Base-by-base conservation (phyloP, 2,113 vertebrate species). In the Chaenocephalus aceratus region DNA sequence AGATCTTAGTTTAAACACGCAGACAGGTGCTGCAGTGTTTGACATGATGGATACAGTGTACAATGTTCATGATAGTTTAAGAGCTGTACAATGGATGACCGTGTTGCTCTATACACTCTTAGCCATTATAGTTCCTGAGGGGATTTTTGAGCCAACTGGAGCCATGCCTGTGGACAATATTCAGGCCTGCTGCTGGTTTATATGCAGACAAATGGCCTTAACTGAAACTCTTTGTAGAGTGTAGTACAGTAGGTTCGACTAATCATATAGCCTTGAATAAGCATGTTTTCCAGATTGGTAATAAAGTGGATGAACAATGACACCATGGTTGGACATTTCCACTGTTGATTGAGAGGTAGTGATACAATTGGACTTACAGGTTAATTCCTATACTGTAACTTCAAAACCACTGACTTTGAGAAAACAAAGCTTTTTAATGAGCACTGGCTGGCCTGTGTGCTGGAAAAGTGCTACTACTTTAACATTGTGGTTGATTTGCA, bases 401-500 rank as follows among this genome's bases (percentile, higher is more conserved):
- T 80, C 18, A n/a, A 67, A 83, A 79, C 68, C 79, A 77, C 77
- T 83, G 83, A 87, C 44, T 76, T 82, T 82, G 36, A 79, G 36
- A 67, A 75, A 73, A 64, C 34, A 71, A 81, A 82, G 44, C 18
- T 75, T 87, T 84, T 61, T 45, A 48, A 23, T 66, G 34, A 80
- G 83, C 87, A 88, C 88, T 82, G 75, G 87, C 86, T 88, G 88
- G 88, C 85, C 90, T 87, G 77, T 88, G 90, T 63, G 65, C 80
- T 85, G 74, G 15, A 61, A 59, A 79, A 65, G 79, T 66, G 78
- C 62, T 69, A 71, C 77, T 68, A 86, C 70, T 77, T 82, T 81
- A 83, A 30, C 66, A 79, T 74, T 72, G 82, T 74, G 67, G 80
- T 86, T 86, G 0, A 86, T 90, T 91, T 89, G 89, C 82, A 74